Evolutionary conservation across 2,888 invertebrate genomes (phyloP), one percentile per base, ranked within the genome.

Genomic region (Bellardia pandia): DNA sequence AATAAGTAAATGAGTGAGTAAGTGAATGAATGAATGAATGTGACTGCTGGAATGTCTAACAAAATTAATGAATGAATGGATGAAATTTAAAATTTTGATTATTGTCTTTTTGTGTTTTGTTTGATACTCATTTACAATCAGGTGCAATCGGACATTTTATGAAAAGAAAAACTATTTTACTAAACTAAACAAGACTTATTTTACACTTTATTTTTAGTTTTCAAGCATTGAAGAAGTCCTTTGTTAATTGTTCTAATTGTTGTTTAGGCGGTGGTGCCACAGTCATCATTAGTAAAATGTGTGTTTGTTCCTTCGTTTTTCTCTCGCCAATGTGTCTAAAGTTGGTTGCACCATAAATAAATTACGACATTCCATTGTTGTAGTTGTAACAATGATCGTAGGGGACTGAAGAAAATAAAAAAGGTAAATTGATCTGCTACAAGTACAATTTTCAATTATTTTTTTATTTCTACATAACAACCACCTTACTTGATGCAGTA

Each of bases 131-230:
- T 79, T 84, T 83, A 78, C 85, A 88, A 90, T 90, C 90, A 90
- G 90, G 90, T 90, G 90, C 89, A 89, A 74, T 51, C 78, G 68
- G 68, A 64, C 83, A 84, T 83, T 84, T 51, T 66, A 58, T 66
- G 30, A 69, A 66, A 60, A 62, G 68, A 77, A n/a, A 51, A 51
- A 37, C 40, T 37, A 56, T 69, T 69, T 30, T 23, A 23, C 23
- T 23, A 23, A 23, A 23, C 23, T 23, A 23, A 23, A 23, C 72
- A 66, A 64, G 40, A 85, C 82, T 71, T 42, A 79, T 79, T 79
- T 88, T 62, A 85, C 82, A 82, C 85, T 85, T 79, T 75, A 56
- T 48, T 64, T 60, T 51, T 42, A 23, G 62, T 30, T 62, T 77
- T 77, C 23, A 14, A 51, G 48, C 42, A 13, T 37, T 11, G 14